Conservation (phyloP, 2,113 vertebrate species). For the Spermophilus dauricus region DNA sequence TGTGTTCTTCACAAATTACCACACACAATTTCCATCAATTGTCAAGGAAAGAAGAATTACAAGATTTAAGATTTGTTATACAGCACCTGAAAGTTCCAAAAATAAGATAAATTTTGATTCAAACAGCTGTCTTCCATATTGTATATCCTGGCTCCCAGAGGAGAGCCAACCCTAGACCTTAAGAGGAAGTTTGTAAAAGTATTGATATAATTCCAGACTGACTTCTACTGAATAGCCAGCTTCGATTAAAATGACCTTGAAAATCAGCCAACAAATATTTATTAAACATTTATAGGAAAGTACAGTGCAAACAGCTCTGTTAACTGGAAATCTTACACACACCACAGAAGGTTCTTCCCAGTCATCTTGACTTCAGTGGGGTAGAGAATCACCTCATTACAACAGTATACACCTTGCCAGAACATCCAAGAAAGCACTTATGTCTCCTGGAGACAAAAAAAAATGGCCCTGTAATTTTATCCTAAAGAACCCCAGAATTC, state of each 20-base stretch:
- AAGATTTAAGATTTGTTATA: neutral
- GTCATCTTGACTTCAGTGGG: neutral
- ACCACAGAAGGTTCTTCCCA: neutral
- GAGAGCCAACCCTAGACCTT: neutral
- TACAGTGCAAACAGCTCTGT: neutral
- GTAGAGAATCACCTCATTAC: neutral
- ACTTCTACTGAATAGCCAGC: conserved; percentile 14
- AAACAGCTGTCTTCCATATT: neutral
- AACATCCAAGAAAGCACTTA: neutral
- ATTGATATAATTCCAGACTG: neutral
- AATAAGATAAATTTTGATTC: neutral
- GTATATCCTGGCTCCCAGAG: neutral
- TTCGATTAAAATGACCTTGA: conserved; percentile 6
- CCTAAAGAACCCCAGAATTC: neutral
- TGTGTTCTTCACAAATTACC: neutral
- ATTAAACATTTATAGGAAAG: conserved; percentile 19
- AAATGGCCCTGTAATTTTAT: neutral
- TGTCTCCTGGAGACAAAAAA: neutral
- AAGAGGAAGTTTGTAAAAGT: neutral
- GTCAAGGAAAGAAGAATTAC: neutral
- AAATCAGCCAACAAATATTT: neutral
- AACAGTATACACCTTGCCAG: neutral
- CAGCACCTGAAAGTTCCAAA: neutral
- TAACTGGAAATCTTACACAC: neutral
- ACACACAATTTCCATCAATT: neutral